phyloP scores from a whole-genome alignment of 2,888 invertebrate genomes.

The Campaea margaritaria region DNA sequence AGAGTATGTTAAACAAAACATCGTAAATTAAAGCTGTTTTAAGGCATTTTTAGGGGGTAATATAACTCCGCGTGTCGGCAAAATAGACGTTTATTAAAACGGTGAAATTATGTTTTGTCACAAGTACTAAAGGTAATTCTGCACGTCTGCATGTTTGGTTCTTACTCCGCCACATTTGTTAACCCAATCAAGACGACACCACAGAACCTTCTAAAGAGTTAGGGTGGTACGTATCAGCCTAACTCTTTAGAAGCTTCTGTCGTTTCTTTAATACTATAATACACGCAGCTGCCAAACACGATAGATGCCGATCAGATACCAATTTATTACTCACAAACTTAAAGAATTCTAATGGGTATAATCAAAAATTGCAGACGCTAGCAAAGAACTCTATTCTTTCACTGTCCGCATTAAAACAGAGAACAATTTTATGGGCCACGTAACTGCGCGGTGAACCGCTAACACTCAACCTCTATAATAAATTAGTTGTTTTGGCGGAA shows the following conservation, averaged over 20 bases:
- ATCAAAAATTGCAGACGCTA: slow-evolving; percentile 8
- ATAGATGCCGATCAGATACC: not conserved
- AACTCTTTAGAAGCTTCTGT: too few species aligned
- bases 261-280: too few species aligned
- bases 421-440: slow-evolving; percentile 47
- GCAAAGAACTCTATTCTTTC: slow-evolving; percentile 21
- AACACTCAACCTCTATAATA: slow-evolving; percentile 59
- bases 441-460: slow-evolving; percentile 51
- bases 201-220: too few species aligned
- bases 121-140: not conserved
- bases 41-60: slow-evolving; percentile 15
- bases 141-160: not conserved
- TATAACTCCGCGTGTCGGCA: slow-evolving; percentile 9
- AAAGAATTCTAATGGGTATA: not conserved
- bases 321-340: not conserved
- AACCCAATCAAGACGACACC: too few species aligned
- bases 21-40: slow-evolving; percentile 20
- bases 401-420: slow-evolving; percentile 41
- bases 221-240: too few species aligned
- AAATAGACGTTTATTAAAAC: not conserved
- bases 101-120: not conserved
- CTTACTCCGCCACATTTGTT: too few species aligned
- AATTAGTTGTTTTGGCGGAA: slow-evolving; percentile 68
- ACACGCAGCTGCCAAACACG: too few species aligned
- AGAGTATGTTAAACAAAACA: slow-evolving; percentile 24